Conservation (phyloP, 1,140 invertebrate species). For the Aphis gossypii region DNA sequence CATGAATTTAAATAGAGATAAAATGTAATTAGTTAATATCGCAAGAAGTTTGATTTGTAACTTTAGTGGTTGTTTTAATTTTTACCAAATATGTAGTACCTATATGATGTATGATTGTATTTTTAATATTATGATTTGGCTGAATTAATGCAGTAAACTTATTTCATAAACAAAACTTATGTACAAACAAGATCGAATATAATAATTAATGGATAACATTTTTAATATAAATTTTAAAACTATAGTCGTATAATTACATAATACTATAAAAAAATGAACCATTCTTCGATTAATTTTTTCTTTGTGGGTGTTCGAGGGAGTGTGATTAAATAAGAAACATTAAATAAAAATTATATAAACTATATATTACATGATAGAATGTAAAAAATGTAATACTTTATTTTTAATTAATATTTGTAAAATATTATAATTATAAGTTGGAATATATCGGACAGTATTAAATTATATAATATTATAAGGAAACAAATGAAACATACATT, state of each 20-base stretch:
- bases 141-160: too few relatives aligned
- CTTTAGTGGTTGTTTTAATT: not conserved
- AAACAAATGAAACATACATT: too few relatives aligned
- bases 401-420: slow-evolving; percentile 12
- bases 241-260: not conserved
- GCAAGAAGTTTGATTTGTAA: not conserved
- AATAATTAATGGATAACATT: too few relatives aligned
- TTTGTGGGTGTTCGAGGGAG: not conserved
- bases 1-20: not conserved
- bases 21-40: not conserved
- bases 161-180: too few relatives aligned
- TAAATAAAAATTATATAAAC: not conserved
- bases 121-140: too few relatives aligned
- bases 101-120: too few relatives aligned
- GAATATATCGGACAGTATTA: not conserved
- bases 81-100: not conserved
- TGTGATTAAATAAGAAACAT: not conserved
- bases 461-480: too few relatives aligned
- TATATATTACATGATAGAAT: not conserved
- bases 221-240: too few relatives aligned
- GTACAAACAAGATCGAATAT: too few relatives aligned
- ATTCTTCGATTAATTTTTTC: not conserved
- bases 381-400: not conserved
- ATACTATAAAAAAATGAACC: not conserved
- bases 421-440: not conserved